These are phyloP conservation scores for Eremophila alpestris DNA, from an alignment of 2,797 vertebrate genomes.

Conservation along the genomic window DNA sequence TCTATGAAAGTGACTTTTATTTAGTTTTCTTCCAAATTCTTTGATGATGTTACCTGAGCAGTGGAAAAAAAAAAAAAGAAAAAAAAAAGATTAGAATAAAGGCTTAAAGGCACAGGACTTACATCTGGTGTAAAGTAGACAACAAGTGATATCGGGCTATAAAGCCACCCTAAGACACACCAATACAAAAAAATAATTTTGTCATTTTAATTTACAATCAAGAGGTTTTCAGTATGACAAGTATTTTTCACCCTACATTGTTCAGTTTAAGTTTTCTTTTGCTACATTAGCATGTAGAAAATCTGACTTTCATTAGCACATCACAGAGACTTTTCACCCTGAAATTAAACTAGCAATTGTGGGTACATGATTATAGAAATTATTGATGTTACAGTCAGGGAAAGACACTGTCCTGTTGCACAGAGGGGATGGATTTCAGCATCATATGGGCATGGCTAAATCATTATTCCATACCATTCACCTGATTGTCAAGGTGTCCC, in stretches of 20 bases:
- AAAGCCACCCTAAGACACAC: background rate
- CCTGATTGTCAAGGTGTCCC: background rate
- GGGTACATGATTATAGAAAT: background rate
- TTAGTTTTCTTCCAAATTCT: background rate
- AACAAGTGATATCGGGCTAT: fast-evolving
- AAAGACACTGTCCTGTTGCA: background rate
- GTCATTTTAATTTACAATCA: background rate
- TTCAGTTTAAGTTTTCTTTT: background rate
- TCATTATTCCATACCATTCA: no score
- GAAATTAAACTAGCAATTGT: background rate
- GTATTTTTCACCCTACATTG: background rate
- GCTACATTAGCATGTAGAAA: background rate
- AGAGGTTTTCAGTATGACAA: background rate
- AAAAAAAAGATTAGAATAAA: background rate
- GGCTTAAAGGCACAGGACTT: background rate
- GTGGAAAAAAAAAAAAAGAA: background rate
- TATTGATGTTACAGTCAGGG: background rate
- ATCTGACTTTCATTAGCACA: background rate
- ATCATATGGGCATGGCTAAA: background rate
- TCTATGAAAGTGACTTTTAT: background rate
- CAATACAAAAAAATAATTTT: background rate
- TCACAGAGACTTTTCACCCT: background rate
- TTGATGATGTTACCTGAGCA: background rate
- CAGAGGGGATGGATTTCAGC: background rate
- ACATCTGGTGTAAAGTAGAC: background rate